Evolutionary conservation across 2,113 vertebrate genomes (phyloP).

Genomic region (Myodes glareolus): DNA sequence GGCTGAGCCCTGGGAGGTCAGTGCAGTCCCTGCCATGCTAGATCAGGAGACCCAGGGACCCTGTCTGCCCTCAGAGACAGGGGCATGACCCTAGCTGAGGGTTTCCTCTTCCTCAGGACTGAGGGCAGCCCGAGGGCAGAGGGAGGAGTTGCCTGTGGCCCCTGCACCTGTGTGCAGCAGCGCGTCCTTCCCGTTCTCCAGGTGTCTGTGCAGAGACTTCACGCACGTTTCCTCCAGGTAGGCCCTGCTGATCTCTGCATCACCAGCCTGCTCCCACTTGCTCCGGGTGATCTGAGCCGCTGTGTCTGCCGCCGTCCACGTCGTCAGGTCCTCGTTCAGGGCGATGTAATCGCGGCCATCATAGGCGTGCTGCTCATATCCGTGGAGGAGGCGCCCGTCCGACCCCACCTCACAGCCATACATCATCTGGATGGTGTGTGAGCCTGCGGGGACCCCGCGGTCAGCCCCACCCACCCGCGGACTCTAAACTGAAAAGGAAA

Average conservation of each 20-base stretch:
- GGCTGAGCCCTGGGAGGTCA: background rate
- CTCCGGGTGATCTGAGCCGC: background rate
- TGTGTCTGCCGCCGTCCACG: background rate
- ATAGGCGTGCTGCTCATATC: fast-evolving
- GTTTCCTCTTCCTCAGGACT: background rate
- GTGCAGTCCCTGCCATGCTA: background rate
- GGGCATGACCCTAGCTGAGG: background rate
- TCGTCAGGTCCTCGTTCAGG: background rate
- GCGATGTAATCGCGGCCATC: background rate
- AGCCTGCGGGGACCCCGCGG: background rate
- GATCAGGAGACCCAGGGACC: background rate
- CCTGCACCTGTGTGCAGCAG: background rate
- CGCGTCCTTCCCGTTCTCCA: fast-evolving
- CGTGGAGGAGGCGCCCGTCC: background rate
- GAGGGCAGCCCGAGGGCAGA: background rate
- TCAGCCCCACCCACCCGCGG: background rate
- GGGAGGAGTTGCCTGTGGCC: background rate
- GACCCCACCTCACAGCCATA: background rate
- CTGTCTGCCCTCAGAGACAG: background rate
- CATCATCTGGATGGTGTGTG: background rate
- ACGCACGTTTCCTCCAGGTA: background rate
- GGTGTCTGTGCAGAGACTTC: background rate
- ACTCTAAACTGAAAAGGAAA: background rate
- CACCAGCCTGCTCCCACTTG: background rate
- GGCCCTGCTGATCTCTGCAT: fast-evolving